These are phyloP conservation scores for Dinocampus coccinellae DNA, from an alignment of 2,888 invertebrate genomes.

Conservation along the genomic window DNA sequence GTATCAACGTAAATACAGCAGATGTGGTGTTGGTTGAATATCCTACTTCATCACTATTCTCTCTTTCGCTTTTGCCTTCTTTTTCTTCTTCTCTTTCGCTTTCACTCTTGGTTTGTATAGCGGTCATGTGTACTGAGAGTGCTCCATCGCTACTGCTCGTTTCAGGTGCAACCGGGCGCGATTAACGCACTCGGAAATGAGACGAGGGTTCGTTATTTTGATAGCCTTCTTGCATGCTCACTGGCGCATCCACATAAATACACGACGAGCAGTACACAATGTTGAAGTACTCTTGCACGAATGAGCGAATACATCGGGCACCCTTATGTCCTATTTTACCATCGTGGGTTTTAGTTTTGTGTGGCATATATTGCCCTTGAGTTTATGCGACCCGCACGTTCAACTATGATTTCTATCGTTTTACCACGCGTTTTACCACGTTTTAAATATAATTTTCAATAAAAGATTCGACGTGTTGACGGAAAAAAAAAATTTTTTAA, in stretches of 20 bases:
- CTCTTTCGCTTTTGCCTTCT: constrained; percentile 16
- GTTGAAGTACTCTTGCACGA: constrained; percentile 20
- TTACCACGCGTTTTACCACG: not conserved
- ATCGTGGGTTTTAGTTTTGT: constrained; percentile 1
- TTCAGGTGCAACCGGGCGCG: constrained; percentile 60
- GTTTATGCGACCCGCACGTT: constrained; percentile 18
- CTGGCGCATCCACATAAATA: constrained; percentile 34
- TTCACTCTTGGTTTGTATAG: constrained; percentile 7
- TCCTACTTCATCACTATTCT: constrained; percentile 33
- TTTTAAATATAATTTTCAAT: constrained; percentile 22
- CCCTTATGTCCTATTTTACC: constrained; percentile 28
- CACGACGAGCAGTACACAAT: constrained; percentile 11
- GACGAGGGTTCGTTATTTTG: constrained; percentile 63
- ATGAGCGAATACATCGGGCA: constrained; percentile 19
- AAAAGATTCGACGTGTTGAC: constrained; percentile 32
- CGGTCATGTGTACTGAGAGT: constrained; percentile 2
- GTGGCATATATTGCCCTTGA: not conserved
- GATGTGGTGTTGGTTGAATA: constrained; percentile 49
- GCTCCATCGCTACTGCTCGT: constrained; percentile 38
- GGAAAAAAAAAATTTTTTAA: constrained; percentile 19
- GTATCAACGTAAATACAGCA: constrained; percentile 50
- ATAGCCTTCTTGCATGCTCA: constrained; percentile 54
- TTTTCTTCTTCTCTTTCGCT: not conserved
- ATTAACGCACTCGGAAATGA: constrained; percentile 59
- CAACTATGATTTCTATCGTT: not conserved